Evolutionary conservation across 2,888 invertebrate genomes (phyloP), one percentile per base, ranked within the genome.

Genomic region (Coenonympha glycerion): DNA sequence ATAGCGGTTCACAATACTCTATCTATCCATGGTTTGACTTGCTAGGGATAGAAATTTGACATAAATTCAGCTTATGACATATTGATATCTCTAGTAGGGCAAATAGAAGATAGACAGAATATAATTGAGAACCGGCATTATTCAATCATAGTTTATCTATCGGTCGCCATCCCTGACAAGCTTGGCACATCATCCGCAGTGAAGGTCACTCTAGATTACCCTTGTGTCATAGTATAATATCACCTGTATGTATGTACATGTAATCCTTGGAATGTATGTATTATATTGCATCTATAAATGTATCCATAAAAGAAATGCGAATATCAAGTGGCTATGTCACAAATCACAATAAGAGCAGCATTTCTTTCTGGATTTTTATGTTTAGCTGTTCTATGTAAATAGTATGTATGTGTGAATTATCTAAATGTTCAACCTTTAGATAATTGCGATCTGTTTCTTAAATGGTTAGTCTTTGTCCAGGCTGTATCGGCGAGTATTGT

Each of bases 381-480:
- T 61, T 58, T 56, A 55, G 55, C 16, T 45, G 52, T 47, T 52
- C 39, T 58, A 53, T 56, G 54, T 62, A 53, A 55, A 56, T 53
- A 57, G 55, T 68, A 63, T 64, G 58, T 68, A 67, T 73, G 64
- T 75, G 66, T 73, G 64, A 64, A 57, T 59, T 60, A 59, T 54
- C 56, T 59, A 59, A 63, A 60, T 75, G 52, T 67, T 73, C 65
- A 68, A 67, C 53, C 66, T 65, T 67, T 73, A 68, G 67, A 69
- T 70, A 71, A 83, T 86, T 86, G 85, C 86, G 86, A 86, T 86
- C 86, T 86, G 86, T 86, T 86, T 69, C 86, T 86, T 71, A 86
- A 86, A 85, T 86, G 86, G 79, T 76, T 73, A 71, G 74, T 76
- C 74, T 71, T 52, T 61, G 58, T 59, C 18, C 56, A 61, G 56